Conservation (phyloP, 2,113 vertebrate genomes). For the Orientallactaga bullata region DNA sequence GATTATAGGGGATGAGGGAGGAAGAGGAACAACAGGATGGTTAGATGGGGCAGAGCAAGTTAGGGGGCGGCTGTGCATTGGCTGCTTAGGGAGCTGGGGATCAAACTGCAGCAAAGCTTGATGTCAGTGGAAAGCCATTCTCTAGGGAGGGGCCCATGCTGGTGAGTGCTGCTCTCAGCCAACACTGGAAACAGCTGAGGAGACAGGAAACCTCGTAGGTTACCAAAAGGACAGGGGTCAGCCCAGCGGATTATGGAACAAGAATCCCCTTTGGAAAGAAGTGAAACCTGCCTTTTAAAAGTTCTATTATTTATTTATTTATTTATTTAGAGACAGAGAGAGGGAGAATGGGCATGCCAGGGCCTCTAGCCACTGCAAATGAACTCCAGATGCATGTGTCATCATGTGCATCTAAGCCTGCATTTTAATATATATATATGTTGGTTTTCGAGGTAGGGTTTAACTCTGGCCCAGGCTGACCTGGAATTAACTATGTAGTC, state of each 20-base stretch:
- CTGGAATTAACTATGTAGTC: too few species aligned
- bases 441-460: too few species aligned
- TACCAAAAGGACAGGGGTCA: background rate
- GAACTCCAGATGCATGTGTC: too few species aligned
- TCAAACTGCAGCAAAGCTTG: too few species aligned
- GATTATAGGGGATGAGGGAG: background rate
- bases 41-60: background rate
- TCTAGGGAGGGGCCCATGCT: background rate
- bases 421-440: too few species aligned
- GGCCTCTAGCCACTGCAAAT: too few species aligned
- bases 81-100: background rate
- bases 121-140: accelerated
- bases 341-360: too few species aligned
- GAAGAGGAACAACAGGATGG: background rate
- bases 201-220: background rate
- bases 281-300: background rate
- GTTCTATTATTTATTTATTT: too few species aligned
- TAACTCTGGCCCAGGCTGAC: too few species aligned
- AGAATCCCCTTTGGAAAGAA: background rate
- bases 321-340: too few species aligned
- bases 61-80: background rate
- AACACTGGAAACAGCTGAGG: background rate
- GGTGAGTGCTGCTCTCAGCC: background rate
- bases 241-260: background rate
- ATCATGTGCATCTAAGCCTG: too few species aligned